Evolutionary conservation across 2,797 vertebrate genomes (phyloP).

Genomic region (Poecilia velifera): DNA sequence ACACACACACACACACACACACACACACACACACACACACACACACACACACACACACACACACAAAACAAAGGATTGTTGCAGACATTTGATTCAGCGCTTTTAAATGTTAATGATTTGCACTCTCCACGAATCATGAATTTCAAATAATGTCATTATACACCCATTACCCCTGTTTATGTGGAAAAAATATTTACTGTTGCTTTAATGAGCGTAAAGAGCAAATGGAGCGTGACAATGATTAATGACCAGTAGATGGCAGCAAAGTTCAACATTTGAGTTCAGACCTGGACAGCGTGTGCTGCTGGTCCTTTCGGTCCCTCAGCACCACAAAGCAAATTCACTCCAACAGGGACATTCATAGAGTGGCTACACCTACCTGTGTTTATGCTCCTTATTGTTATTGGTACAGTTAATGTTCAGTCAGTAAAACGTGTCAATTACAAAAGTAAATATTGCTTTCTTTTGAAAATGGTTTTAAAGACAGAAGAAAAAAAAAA

Average conservation of each 20-base stretch:
- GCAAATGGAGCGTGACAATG: not conserved
- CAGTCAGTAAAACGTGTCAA: not conserved
- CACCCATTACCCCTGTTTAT: not conserved
- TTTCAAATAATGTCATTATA: not conserved
- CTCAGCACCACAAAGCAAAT: slow-evolving; percentile 75
- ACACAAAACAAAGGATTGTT: not conserved
- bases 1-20: too few species aligned
- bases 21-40: too few species aligned
- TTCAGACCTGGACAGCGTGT: slow-evolving; percentile 38
- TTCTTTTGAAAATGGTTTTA: not conserved
- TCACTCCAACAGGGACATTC: slow-evolving; percentile 37
- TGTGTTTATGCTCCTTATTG: not conserved
- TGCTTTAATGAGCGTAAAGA: not conserved
- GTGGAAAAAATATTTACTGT: not conserved
- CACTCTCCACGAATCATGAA: not conserved
- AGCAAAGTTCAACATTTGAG: slow-evolving; percentile 62
- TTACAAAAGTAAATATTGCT: not conserved
- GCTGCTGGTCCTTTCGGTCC: slow-evolving; percentile 84
- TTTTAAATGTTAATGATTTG: not conserved
- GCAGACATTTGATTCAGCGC: not conserved
- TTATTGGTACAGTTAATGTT: not conserved
- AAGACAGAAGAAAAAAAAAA: not conserved
- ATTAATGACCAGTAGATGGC: slow-evolving; percentile 79
- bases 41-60: too few species aligned
- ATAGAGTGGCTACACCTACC: slow-evolving; percentile 5